These are phyloP conservation scores for Xerus rutilus DNA, from an alignment of 2,797 vertebrate species.

Conservation along the genomic window DNA sequence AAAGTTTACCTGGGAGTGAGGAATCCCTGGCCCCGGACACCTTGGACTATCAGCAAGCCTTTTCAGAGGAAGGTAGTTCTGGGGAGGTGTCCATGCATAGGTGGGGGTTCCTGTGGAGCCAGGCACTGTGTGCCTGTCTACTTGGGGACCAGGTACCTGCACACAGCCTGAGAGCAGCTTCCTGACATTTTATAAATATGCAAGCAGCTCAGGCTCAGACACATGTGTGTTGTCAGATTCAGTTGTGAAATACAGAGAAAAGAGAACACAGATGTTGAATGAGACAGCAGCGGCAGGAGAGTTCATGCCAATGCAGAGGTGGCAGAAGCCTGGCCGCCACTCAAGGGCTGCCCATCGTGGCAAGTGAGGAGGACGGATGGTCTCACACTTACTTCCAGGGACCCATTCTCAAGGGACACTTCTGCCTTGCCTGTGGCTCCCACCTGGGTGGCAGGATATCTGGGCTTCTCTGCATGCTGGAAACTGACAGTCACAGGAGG, in stretches of 20 bases:
- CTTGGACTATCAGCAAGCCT: constrained; percentile 48
- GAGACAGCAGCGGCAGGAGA: constrained; percentile 70
- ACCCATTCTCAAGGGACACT: neutral
- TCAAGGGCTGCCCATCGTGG: constrained; percentile 77
- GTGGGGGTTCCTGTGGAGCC: neutral
- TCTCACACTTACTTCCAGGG: neutral
- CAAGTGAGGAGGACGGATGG: neutral
- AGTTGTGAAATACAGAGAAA: constrained; percentile 82
- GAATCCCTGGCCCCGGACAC: neutral
- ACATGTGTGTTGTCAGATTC: constrained; percentile 69
- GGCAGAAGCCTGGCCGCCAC: constrained; percentile 36
- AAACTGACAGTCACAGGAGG: neutral
- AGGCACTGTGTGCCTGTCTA: neutral
- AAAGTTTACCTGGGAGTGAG: neutral
- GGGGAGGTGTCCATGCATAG: neutral
- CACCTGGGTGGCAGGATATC: neutral
- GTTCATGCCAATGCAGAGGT: constrained; percentile 59
- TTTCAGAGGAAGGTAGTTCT: neutral
- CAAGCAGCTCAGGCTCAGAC: constrained; percentile 85
- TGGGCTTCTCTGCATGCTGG: neutral
- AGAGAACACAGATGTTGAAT: constrained; percentile 79
- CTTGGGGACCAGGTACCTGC: neutral
- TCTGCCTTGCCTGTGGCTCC: neutral
- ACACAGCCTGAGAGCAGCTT: constrained; percentile 38
- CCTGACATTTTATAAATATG: constrained; percentile 70